Conservation (phyloP, 2,888 invertebrate genomes). For the Oegoconia quadripuncta region DNA sequence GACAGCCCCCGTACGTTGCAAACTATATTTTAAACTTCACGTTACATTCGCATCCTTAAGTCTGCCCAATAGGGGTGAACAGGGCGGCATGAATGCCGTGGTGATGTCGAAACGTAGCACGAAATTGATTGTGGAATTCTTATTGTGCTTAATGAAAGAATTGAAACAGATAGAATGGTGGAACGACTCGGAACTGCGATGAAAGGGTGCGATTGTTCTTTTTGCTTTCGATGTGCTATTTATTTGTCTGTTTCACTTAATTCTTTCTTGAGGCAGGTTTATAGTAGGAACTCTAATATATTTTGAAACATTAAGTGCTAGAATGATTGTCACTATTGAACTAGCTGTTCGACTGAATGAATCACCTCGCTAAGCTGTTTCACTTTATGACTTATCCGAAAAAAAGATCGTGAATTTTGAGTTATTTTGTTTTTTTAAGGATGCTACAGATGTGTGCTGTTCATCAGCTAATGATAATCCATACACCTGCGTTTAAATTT, state of each 20-base stretch:
- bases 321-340: no score
- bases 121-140: slow-evolving; percentile 73
- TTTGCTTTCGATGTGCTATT: slow-evolving; percentile 6
- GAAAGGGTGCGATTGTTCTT: slow-evolving; percentile 15
- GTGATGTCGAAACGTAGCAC: slow-evolving; percentile 46
- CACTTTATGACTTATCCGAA: no score
- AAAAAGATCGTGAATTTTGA: no score
- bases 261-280: not conserved
- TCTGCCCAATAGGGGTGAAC: slow-evolving; percentile 21
- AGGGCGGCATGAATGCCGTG: slow-evolving; percentile 23
- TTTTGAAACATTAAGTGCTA: no score
- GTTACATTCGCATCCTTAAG: slow-evolving; percentile 30
- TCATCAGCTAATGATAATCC: no score
- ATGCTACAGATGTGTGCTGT: no score
- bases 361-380: no score
- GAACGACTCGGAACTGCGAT: slow-evolving; percentile 23
- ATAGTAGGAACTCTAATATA: not conserved
- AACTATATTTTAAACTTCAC: slow-evolving; percentile 22
- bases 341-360: no score
- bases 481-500: no score
- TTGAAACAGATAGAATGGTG: slow-evolving; percentile 65
- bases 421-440: no score
- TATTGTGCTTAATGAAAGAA: slow-evolving; percentile 74
- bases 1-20: slow-evolving; percentile 54
- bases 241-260: slow-evolving; percentile 6